Evolutionary conservation across 2,797 vertebrate genomes (phyloP), one percentile per base, ranked within the genome.

Genomic region (Ctenopoma multispine): DNA sequence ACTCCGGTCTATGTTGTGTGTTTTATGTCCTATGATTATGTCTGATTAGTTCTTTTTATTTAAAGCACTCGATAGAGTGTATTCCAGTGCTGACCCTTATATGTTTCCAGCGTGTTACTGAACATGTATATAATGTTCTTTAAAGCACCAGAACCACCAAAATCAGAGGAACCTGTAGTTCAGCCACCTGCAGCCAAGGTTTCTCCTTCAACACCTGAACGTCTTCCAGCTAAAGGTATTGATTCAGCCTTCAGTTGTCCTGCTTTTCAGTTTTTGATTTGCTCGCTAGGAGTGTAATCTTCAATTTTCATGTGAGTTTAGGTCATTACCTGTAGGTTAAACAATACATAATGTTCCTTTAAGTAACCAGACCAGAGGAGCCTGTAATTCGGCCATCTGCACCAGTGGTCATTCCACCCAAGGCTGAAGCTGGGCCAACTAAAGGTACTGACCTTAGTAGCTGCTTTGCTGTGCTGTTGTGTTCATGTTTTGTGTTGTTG

Each of bases 351-450:
- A 84, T 91, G 56, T 90, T 91, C 58, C 95, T 92, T 95, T 89
- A 96, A 96, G 66, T 58, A 67, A 43, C 81, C 46, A 87, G 71
- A 85, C 92, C 80, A 79, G 86, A 85, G 63, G 87, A 90, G 74
- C 63, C 82, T 47, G 72, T 72, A 27, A 17, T 76, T 73, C 87
- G 86, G 48, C 61, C 76, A 62, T 43, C 83, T 53, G 53, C 77
- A 79, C 80, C 80, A 23, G 62, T 83, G 64, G 36, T 69, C 75
- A 44, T 80, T 75, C 76, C 79, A 40, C 46, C 63, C 51, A 85
- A 74, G 69, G 34, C 82, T 66, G 66, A 80, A 60, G 77, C 68
- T 65, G n/a, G 68, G 77, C 69, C 76, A 70, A 17, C 62, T 54
- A 69, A 89, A 94, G 92, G 89, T 90, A 89, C 44, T 79, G 47